Conservation (phyloP, 2,113 vertebrate genomes). For the Cnemophilus loriae region DNA sequence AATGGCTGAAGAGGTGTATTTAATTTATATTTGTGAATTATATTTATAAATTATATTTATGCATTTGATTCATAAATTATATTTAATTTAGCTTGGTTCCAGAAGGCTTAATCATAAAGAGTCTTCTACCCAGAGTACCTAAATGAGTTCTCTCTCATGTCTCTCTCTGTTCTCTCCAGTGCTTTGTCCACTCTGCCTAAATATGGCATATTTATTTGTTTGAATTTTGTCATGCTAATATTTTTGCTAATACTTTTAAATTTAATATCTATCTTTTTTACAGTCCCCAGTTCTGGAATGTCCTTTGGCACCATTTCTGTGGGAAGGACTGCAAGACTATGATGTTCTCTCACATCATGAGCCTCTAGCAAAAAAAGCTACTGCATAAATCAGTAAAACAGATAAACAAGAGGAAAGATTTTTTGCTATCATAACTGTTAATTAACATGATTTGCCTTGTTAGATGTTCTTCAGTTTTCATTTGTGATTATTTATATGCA, state of each 20-base stretch:
- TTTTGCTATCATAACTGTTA: background rate
- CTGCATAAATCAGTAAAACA: background rate
- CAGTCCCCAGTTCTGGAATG: background rate
- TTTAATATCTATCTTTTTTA: background rate
- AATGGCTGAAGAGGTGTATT: background rate
- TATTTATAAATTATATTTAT: background rate
- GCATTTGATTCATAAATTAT: background rate
- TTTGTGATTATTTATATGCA: background rate
- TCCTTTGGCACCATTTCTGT: background rate
- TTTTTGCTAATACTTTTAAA: background rate
- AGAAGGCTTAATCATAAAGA: background rate
- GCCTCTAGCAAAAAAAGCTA: background rate
- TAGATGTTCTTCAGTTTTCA: background rate
- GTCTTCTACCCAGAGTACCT: background rate
- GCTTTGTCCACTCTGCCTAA: background rate
- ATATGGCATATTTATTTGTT: background rate
- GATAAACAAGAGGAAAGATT: background rate
- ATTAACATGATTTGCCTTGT: background rate
- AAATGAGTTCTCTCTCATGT: background rate
- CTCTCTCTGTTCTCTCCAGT: background rate
- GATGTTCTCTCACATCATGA: background rate
- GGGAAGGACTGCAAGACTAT: background rate
- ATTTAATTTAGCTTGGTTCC: background rate
- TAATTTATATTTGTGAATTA: background rate
- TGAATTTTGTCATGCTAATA: background rate